A percentile compares a stretch with the other conserved stretches of the same genome.
phyloP scores from a whole-genome alignment of 2,888 invertebrate species.

The Rhamphomyia laevipes region DNA sequence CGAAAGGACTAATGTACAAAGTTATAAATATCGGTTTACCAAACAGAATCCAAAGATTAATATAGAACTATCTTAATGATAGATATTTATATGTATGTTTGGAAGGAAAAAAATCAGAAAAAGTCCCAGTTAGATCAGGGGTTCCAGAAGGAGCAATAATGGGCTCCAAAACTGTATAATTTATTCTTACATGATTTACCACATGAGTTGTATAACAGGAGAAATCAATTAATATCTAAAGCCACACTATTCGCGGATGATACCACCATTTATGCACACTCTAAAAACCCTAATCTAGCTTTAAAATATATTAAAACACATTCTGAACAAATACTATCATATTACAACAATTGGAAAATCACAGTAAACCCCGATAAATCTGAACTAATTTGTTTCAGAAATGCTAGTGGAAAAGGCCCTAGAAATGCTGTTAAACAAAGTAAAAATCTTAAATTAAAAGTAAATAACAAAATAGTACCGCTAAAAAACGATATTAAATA shows the following conservation, averaged over 20 bases:
- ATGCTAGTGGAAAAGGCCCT: background rate
- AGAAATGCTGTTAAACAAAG: background rate
- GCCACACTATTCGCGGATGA: background rate
- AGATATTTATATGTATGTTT: background rate
- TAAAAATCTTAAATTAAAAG: background rate
- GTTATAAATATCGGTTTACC: background rate
- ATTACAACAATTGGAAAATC: background rate
- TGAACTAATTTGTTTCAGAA: slow-evolving; percentile 4
- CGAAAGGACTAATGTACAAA: background rate
- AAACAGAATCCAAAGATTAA: too few species aligned
- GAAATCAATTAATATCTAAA: background rate
- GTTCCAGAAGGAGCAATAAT: background rate
- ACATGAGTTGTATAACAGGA: too few species aligned
- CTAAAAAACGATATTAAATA: background rate
- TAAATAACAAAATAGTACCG: background rate
- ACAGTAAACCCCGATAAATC: background rate
- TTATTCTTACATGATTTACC: background rate
- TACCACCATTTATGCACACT: background rate
- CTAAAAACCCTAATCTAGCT: background rate
- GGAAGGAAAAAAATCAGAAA: background rate
- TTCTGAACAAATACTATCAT: background rate
- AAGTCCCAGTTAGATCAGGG: background rate
- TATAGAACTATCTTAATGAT: background rate
- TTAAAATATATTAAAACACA: background rate
- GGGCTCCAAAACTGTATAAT: background rate